Conservation (phyloP, 2,113 vertebrate genomes). For the Sylvia atricapilla region DNA sequence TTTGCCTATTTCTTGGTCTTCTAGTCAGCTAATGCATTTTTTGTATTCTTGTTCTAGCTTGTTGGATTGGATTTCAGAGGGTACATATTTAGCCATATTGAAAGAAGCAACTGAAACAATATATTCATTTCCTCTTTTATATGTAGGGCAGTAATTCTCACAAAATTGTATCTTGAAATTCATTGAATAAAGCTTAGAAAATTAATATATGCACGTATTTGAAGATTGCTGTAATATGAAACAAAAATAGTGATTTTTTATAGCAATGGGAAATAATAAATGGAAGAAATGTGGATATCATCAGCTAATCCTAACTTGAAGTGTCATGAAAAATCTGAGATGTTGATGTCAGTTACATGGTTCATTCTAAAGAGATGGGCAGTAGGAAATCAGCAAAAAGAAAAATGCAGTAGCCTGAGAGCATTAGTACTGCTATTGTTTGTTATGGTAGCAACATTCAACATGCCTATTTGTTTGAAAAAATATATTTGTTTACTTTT, state of each 20-base stretch:
- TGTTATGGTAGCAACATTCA: background rate
- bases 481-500: background rate
- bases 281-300: background rate
- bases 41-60: background rate
- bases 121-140: background rate
- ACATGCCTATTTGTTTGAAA: background rate
- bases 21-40: background rate
- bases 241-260: background rate
- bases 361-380: background rate
- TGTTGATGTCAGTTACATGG: background rate
- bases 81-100: background rate
- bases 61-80: background rate
- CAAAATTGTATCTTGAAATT: background rate
- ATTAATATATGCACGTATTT: background rate
- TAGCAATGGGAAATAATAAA: background rate
- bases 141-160: background rate
- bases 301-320: background rate
- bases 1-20: background rate
- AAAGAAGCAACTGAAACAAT: background rate
- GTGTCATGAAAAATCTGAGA: background rate
- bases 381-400: background rate
- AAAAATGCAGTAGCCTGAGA: background rate
- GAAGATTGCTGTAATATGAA: background rate
- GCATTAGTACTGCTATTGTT: background rate
- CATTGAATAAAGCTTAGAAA: background rate